Evolutionary conservation across 2,888 invertebrate species (phyloP), one percentile per base, ranked within the genome.

Genomic region (Cheilosia soror): DNA sequence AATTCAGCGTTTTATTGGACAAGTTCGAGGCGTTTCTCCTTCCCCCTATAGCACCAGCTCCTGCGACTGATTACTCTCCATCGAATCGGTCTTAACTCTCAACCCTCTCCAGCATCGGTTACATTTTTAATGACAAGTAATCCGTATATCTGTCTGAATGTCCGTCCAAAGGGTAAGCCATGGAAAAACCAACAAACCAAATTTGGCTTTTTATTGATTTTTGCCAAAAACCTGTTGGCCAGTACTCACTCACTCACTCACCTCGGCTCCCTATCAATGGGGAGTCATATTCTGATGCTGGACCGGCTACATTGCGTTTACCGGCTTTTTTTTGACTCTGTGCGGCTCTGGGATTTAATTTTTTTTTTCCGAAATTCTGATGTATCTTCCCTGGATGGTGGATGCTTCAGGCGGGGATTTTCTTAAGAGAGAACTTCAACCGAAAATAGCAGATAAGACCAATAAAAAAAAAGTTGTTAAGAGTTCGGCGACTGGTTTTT

Each of bases 401-500:
- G 11, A 37, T 11, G 9, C 37, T 37, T 3, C 37, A 4, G 11
- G 37, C 11, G 37, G 37, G n/a, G 47, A 37, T 37, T 65, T 51
- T 37, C n/a, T 51, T 25, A 11, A 37, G 51, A 25, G 51, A 62
- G 62, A 58, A 40, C n/a, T 13, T 51, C 27, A 51, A 5, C 37
- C 37, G 11, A 37, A 37, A 37, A 37, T 37, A 37, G 37, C 37
- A 53, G 31, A 5, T 20, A 40, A 60, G 13, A 33, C 11, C 29
- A 13, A 60, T 4, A 33, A 40, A 55, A 63, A 63, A 75, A 65
- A 60, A 62, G 31, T 72, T 49, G 51, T 57, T 65, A 60, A 80
- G 73, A 76, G 25, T 49, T 71, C 65, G 66, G 65, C 47, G 78
- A 82, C 82, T 72, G 82, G 82, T 82, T 78, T 82, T 72, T 77